Evolutionary conservation across 30 jellyfish, hydroid and myxozoan genomes (phyloP).

Genomic region (Aurelia aurita complex sp. Pacific): DNA sequence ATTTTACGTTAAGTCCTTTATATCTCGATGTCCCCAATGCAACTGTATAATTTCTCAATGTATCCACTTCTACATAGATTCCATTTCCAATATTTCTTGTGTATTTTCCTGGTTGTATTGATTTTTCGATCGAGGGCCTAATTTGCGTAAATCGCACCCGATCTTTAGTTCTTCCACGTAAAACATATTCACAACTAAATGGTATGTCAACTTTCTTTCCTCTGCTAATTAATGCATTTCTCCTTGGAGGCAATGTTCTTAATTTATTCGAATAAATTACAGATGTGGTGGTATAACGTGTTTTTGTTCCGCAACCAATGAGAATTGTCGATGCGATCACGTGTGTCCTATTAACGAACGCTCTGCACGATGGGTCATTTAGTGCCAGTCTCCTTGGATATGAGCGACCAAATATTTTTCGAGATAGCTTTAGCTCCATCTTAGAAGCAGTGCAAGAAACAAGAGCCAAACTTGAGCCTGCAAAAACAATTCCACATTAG

Average conservation of each 20-base stretch:
- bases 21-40: constrained; percentile 42
- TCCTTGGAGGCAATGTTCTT: constrained; percentile 59
- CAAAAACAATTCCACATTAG: too few species aligned
- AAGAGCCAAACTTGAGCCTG: constrained; percentile 41
- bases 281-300: constrained; percentile 50
- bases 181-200: constrained; percentile 66
- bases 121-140: constrained; percentile 14
- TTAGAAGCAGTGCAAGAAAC: constrained; percentile 49
- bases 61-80: constrained; percentile 31
- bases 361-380: constrained; percentile 74
- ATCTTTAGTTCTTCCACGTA: constrained; percentile 27
- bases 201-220: constrained; percentile 67
- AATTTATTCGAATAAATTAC: constrained; percentile 71
- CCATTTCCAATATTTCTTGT: constrained; percentile 27
- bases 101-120: constrained; percentile 11
- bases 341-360: constrained; percentile 76
- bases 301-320: constrained; percentile 83
- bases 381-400: constrained; percentile 54
- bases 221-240: constrained; percentile 57
- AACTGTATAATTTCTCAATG: constrained; percentile 51
- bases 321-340: constrained; percentile 54
- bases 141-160: constrained; percentile 36
- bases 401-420: constrained; percentile 53
- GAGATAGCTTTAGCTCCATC: constrained; percentile 47
- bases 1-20: constrained; percentile 32